phyloP scores from a whole-genome alignment of 2,113 vertebrate genomes.

The Enhydra lutris region DNA sequence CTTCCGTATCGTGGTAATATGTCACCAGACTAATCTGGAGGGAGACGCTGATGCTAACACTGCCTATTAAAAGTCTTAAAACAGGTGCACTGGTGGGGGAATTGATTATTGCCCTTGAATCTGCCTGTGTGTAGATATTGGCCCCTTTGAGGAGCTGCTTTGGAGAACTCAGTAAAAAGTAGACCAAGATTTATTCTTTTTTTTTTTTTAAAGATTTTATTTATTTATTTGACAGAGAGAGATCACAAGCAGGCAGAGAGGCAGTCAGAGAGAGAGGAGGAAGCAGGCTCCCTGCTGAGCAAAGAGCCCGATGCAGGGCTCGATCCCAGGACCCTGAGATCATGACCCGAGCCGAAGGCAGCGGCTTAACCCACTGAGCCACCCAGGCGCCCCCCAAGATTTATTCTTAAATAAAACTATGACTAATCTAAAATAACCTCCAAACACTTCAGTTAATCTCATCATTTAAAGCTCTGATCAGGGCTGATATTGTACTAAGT shows the following conservation, averaged over 20 bases:
- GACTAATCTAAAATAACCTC: neutral
- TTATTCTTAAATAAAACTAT: conserved; percentile 14
- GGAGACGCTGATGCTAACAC: neutral
- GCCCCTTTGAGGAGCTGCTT: neutral
- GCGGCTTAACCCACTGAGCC: too few species aligned
- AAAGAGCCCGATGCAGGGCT: too few species aligned
- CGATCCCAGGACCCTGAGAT: too few species aligned
- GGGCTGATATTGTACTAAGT: neutral
- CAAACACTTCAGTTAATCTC: neutral
- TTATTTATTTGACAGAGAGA: too few species aligned
- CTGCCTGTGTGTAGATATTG: neutral
- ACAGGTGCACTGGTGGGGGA: neutral
- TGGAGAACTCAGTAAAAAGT: neutral
- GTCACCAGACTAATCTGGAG: neutral
- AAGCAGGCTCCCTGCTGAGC: too few species aligned
- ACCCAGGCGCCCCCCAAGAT: too few species aligned
- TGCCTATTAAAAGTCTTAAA: neutral
- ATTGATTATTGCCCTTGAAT: neutral
- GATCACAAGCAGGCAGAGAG: too few species aligned
- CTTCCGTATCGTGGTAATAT: neutral
- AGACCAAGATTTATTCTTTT: conserved; percentile 13
- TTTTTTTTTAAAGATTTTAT: too few species aligned
- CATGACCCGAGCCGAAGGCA: too few species aligned
- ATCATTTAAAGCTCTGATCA: neutral
- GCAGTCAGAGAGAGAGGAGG: too few species aligned